phyloP scores from a whole-genome alignment of 1,140 invertebrate species.

The Stegodyphus mimosarum region DNA sequence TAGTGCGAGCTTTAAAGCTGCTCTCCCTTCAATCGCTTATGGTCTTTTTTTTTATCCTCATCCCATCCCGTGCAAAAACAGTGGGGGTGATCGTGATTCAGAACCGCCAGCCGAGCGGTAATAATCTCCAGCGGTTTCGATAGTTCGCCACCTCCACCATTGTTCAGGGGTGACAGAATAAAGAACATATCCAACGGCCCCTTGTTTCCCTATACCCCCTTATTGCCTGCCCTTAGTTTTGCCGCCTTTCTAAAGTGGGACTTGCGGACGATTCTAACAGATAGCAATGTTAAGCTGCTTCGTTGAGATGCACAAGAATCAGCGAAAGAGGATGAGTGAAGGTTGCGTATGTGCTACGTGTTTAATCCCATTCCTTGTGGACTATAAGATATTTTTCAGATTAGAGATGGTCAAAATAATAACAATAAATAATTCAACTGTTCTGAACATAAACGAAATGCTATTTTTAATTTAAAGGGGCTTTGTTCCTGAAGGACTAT shows the following conservation, averaged over 20 bases:
- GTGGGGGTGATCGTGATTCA: constrained; percentile 41
- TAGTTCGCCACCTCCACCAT: constrained; percentile 39
- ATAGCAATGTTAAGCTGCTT: not conserved
- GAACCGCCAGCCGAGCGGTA: constrained; percentile 32
- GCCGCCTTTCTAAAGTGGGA: too few species aligned
- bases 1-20: too few species aligned
- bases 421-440: too few species aligned
- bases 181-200: constrained; percentile 2
- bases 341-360: too few species aligned
- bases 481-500: too few species aligned
- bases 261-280: too few species aligned
- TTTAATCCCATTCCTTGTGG: too few species aligned
- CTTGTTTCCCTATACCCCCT: not conserved
- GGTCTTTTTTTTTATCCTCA: not conserved
- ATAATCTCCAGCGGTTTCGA: constrained; percentile 48
- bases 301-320: not conserved
- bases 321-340: too few species aligned
- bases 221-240: not conserved
- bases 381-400: too few species aligned
- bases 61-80: not conserved
- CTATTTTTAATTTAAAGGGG: too few species aligned
- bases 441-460: too few species aligned
- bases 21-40: not conserved
- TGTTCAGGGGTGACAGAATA: constrained; percentile 40
- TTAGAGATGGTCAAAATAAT: too few species aligned